Evolutionary conservation across 2,797 vertebrate species (phyloP).

Genomic region (Varecia variegata): DNA sequence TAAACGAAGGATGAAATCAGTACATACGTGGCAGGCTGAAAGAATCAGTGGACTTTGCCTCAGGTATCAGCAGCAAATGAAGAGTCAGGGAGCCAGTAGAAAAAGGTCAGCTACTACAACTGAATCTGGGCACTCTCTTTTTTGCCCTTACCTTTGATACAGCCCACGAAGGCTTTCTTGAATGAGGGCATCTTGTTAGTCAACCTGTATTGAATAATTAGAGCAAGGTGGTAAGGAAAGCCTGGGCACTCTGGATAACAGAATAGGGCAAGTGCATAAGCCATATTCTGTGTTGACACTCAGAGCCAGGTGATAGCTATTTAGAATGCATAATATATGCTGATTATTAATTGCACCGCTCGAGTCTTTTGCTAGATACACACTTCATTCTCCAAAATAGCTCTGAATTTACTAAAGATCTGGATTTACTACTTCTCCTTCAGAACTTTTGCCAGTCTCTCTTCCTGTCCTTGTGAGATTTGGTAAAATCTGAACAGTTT

Average conservation of each 20-base stretch:
- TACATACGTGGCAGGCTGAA: not conserved
- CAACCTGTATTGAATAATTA: not conserved
- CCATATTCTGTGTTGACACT: not conserved
- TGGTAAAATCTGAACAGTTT: not conserved
- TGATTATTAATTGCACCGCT: slow-evolving; percentile 35
- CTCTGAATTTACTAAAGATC: not conserved
- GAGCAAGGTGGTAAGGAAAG: slow-evolving; percentile 4
- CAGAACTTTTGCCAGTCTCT: not conserved
- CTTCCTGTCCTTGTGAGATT: not conserved
- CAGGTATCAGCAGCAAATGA: not conserved
- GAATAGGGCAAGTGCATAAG: not conserved
- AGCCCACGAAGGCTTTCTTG: not conserved
- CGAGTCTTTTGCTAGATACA: not conserved
- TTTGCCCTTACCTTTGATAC: not conserved
- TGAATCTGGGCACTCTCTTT: not conserved
- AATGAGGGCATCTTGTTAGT: not conserved
- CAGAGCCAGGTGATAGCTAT: slow-evolving; percentile 17
- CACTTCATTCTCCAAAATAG: slow-evolving; percentile 16
- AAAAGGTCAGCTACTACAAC: not conserved
- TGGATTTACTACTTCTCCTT: not conserved
- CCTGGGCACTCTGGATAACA: not conserved
- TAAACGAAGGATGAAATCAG: not conserved
- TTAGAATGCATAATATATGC: slow-evolving; percentile 38
- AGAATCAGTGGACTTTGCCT: not conserved
- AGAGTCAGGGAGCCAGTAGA: not conserved